phyloP scores from a whole-genome alignment of 2,888 invertebrate species.

The Capitulum mitella region DNA sequence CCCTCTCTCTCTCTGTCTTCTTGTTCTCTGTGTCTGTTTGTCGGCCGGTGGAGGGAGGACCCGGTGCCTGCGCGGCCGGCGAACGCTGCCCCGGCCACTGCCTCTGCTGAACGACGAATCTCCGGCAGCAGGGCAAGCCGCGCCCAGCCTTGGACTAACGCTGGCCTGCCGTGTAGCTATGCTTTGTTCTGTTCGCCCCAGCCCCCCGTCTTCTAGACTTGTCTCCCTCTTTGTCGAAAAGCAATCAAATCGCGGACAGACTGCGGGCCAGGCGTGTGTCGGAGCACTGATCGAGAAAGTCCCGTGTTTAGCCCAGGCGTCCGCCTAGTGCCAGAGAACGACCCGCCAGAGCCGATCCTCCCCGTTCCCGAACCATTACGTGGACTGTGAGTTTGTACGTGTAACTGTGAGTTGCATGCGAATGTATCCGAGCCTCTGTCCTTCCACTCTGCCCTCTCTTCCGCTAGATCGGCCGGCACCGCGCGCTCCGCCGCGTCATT shows the following conservation, averaged over 20 bases:
- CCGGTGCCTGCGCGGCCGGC: no score
- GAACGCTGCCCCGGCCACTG: background rate
- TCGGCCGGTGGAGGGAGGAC: background rate
- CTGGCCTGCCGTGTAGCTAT: no score
- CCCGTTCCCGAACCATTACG: background rate
- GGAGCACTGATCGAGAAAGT: background rate
- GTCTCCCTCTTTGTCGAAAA: background rate
- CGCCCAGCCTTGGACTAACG: no score
- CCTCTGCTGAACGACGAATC: background rate
- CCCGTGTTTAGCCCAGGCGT: background rate
- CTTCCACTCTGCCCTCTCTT: background rate
- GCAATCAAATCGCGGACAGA: background rate
- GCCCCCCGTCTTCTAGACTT: background rate
- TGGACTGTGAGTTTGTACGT: constrained; percentile 22
- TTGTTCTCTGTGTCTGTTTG: background rate
- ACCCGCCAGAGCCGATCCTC: background rate
- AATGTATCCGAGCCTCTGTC: background rate
- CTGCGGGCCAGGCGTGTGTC: background rate
- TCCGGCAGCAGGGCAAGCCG: background rate
- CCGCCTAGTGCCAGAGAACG: background rate
- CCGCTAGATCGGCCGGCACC: background rate
- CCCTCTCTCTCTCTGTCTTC: background rate
- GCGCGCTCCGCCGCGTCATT: background rate
- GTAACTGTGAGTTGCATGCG: constrained; percentile 9
- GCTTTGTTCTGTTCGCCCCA: no score